Evolutionary conservation across 2,113 vertebrate genomes (phyloP), one percentile per base, ranked within the genome.

Genomic region (Leucopsar rothschildi): DNA sequence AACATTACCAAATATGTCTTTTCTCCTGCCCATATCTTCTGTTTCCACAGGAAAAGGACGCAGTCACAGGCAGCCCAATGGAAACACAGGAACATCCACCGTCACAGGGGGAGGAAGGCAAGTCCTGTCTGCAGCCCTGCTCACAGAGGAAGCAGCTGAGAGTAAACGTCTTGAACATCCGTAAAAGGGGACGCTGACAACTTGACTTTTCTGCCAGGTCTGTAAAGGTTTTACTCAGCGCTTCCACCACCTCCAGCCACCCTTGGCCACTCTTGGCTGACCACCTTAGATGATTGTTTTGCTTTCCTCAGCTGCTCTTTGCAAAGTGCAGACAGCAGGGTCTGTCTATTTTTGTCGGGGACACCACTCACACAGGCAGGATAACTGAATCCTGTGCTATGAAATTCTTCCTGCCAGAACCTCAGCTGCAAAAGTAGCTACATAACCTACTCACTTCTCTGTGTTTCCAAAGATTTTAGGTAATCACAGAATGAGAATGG

Each of bases 1-100:
- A 97, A 95, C 96, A 97, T 98, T 98, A 98, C 98, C 98, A 98
- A 98, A 98, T 98, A 98, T 97, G 97, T 97, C 97, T 98, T 95
- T 97, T 98, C 97, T 98, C 96, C 93, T 97, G 92, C 96, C 86
- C 83, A 35, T 97, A 94, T 97, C 94, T 98, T 98, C 97, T 96
- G 73, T 98, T 97, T 98, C 98, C 98, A 98, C 97, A 98, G 97
- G 97, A 97, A 98, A 96, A 91, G 94, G 87, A 97, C 69, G 35
- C 92, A 96, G 90, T 92, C 50, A 20, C 47, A 86, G 86, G 77
- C 94, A 91, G 92, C 80, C 97, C 95, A 97, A 96, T 95, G 75
- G 95, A 96, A 95, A 91, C 0, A 11, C 91, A 52, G 92, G 61
- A 83, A 42, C 12, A 11, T 89, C 49, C 79, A 61, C 82, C 39